Percentiles rank a stretch among this genome's conserved stretches.
These are phyloP conservation scores for Scytalopus superciliaris DNA, from an alignment of 2,113 vertebrate genomes.

Conservation along the genomic window DNA sequence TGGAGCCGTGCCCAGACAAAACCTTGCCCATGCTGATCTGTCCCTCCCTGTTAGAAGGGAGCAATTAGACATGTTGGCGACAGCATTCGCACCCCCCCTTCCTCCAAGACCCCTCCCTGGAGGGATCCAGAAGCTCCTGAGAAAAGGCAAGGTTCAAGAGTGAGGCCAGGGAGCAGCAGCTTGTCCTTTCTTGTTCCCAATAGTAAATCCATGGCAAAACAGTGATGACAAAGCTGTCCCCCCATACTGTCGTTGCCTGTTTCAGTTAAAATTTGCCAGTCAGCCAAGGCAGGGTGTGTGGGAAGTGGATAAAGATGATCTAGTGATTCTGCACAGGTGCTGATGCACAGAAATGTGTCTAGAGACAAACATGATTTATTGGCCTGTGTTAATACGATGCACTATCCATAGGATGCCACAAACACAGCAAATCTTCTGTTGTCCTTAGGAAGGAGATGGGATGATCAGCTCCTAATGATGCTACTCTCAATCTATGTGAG, in stretches of 20 bases:
- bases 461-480: not conserved
- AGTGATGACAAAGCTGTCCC: fast-evolving
- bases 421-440: not conserved
- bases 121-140: not conserved
- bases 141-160: not conserved
- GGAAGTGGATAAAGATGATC: not conserved
- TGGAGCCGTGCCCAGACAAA: conserved; percentile 14
- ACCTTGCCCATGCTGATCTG: not conserved
- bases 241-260: not conserved
- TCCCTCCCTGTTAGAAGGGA: not conserved
- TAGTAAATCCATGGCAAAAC: fast-evolving
- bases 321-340: not conserved
- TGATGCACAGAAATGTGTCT: not conserved
- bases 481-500: not conserved
- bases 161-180: fast-evolving
- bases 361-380: not conserved
- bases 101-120: not conserved
- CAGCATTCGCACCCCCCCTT: fast-evolving
- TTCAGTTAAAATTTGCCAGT: not conserved
- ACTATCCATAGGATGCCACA: not conserved
- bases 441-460: not conserved
- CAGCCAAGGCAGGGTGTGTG: not conserved
- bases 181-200: not conserved
- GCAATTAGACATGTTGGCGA: not conserved
- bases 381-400: not conserved